Conservation (phyloP, 2,797 vertebrate species). For the Mycteria americana region DNA sequence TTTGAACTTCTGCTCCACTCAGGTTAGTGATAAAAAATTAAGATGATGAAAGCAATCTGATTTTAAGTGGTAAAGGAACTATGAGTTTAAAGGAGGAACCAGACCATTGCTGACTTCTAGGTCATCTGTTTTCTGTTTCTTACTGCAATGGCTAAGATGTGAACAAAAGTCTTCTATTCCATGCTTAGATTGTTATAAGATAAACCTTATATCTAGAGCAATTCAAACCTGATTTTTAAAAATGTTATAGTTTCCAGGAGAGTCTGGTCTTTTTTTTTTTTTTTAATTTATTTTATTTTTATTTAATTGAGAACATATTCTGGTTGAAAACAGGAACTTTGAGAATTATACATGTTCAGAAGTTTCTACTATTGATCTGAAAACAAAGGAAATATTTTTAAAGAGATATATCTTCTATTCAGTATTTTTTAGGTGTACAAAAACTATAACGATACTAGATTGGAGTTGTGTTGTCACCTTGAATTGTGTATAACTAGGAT, state of each 20-base stretch:
- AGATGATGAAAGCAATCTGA: neutral
- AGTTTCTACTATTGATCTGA: neutral
- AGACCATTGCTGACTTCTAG: neutral
- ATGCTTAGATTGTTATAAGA: neutral
- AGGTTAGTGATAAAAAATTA: neutral
- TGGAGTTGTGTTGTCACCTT: neutral
- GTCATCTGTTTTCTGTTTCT: neutral
- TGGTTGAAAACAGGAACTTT: neutral
- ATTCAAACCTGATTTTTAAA: neutral
- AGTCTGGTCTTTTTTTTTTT: fast-evolving
- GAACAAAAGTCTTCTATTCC: neutral
- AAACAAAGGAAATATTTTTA: neutral
- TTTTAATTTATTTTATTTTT: neutral
- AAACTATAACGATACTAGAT: neutral
- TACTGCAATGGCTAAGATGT: neutral
- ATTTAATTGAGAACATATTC: neutral
- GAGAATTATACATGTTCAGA: neutral
- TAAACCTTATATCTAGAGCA: neutral
- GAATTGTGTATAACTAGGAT: too few species aligned
- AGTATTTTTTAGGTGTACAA: neutral
- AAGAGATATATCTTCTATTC: neutral
- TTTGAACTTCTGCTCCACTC: neutral
- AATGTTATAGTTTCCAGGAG: neutral
- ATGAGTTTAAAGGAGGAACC: neutral
- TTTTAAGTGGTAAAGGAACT: neutral